These are phyloP conservation scores for Craseonycteris thonglongyai DNA, from an alignment of 2,113 vertebrate genomes.

Conservation along the genomic window DNA sequence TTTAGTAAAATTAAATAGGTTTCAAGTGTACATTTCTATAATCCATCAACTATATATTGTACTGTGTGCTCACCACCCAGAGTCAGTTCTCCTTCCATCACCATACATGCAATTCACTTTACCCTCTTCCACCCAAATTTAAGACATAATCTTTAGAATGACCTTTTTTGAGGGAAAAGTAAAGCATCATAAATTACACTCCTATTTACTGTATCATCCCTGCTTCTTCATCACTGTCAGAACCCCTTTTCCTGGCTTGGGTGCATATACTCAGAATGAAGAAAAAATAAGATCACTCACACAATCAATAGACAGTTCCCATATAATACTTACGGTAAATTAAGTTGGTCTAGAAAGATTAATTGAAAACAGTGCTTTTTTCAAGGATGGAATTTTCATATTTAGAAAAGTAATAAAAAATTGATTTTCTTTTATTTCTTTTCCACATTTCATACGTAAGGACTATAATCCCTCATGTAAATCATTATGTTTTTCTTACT, in stretches of 20 bases:
- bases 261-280: background rate
- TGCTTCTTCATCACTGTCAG: background rate
- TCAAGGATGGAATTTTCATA: background rate
- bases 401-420: background rate
- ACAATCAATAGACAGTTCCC: background rate
- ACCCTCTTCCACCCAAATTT: background rate
- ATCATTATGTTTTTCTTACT: background rate
- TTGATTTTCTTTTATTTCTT: background rate
- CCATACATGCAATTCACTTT: too few relatives aligned
- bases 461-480: background rate
- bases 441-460: background rate
- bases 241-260: background rate
- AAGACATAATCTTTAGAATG: background rate
- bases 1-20: too few relatives aligned
- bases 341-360: background rate
- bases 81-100: too few relatives aligned
- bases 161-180: background rate
- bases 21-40: too few relatives aligned
- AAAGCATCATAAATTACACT: background rate
- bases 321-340: background rate
- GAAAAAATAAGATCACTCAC: background rate
- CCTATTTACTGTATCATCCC: background rate
- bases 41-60: too few relatives aligned
- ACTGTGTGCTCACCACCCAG: too few relatives aligned
- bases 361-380: background rate